phyloP scores from a whole-genome alignment of 2,888 invertebrate genomes.

The Actias luna region DNA sequence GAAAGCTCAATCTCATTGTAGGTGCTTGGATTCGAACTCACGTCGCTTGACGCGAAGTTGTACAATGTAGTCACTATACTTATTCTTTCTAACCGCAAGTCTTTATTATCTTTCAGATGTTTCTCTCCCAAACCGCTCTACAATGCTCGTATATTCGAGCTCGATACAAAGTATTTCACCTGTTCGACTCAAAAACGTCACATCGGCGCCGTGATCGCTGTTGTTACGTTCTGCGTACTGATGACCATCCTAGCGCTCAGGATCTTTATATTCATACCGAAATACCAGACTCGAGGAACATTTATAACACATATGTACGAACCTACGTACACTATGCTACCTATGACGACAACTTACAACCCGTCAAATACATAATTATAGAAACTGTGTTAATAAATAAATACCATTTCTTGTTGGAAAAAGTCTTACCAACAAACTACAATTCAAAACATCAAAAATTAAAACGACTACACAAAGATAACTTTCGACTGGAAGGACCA shows the following conservation, averaged over 20 bases:
- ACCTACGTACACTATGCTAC: constrained; percentile 53
- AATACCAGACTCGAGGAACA: constrained; percentile 38
- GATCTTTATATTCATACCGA: constrained; percentile 60
- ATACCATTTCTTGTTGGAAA: neutral
- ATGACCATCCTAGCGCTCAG: constrained; percentile 54
- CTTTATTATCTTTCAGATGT: constrained; percentile 64
- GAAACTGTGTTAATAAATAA: neutral
- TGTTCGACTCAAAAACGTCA: constrained; percentile 48
- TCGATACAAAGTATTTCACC: constrained; percentile 64
- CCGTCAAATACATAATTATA: neutral
- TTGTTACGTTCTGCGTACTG: constrained; percentile 44
- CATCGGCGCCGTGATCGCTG: constrained; percentile 44
- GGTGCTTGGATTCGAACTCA: too few species aligned
- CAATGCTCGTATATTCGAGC: constrained; percentile 68
- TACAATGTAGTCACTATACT: too few species aligned
- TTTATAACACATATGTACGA: constrained; percentile 42
- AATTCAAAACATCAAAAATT: too few species aligned
- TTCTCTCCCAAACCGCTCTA: constrained; percentile 58
- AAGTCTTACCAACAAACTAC: too few species aligned
- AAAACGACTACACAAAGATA: too few species aligned
- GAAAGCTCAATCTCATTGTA: too few species aligned
- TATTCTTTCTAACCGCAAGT: neutral
- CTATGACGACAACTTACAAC: constrained; percentile 31
- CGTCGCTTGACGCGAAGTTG: too few species aligned
- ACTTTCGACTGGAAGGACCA: neutral